A percentile compares a stretch with the other conserved stretches of the same genome.
These are phyloP conservation scores for Mesorhabditis belari DNA, from an alignment of 2,888 invertebrate genomes.

Conservation along the genomic window DNA sequence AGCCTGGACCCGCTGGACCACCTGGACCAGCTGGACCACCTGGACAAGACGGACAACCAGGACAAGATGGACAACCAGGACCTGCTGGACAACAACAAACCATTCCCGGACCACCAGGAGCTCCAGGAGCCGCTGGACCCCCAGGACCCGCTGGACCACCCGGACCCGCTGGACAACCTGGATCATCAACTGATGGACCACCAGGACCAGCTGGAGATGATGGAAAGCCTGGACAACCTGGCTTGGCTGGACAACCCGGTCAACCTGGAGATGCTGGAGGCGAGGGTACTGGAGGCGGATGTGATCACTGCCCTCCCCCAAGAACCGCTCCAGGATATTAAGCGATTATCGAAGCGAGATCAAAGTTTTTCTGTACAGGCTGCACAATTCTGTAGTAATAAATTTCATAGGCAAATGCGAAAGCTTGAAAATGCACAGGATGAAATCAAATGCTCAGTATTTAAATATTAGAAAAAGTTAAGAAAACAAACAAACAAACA, in stretches of 20 bases:
- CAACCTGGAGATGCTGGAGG: slow-evolving; percentile 22
- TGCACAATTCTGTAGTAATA: neutral
- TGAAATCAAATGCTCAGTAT: neutral
- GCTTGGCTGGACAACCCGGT: slow-evolving; percentile 24
- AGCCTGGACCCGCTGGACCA: neutral
- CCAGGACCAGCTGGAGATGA: slow-evolving; percentile 22
- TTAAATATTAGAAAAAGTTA: no score
- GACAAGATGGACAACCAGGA: slow-evolving; percentile 33
- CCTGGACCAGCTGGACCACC: slow-evolving; percentile 16
- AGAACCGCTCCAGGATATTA: slow-evolving; percentile 37
- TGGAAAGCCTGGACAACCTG: slow-evolving; percentile 25
- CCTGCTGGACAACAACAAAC: slow-evolving; percentile 25
- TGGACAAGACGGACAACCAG: slow-evolving; percentile 32
- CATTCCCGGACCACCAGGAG: slow-evolving; percentile 30
- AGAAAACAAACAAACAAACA: no score
- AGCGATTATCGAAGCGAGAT: neutral
- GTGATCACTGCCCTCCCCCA: slow-evolving; percentile 36
- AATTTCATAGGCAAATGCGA: neutral
- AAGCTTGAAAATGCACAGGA: neutral
- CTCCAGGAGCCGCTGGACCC: slow-evolving; percentile 26
- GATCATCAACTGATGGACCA: slow-evolving; percentile 24
- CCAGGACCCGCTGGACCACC: slow-evolving; percentile 28
- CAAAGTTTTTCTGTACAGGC: neutral
- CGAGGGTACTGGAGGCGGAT: slow-evolving; percentile 29
- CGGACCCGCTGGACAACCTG: slow-evolving; percentile 28